Evolutionary conservation across 2,797 vertebrate genomes (phyloP).

Genomic region (Amblyraja radiata): DNA sequence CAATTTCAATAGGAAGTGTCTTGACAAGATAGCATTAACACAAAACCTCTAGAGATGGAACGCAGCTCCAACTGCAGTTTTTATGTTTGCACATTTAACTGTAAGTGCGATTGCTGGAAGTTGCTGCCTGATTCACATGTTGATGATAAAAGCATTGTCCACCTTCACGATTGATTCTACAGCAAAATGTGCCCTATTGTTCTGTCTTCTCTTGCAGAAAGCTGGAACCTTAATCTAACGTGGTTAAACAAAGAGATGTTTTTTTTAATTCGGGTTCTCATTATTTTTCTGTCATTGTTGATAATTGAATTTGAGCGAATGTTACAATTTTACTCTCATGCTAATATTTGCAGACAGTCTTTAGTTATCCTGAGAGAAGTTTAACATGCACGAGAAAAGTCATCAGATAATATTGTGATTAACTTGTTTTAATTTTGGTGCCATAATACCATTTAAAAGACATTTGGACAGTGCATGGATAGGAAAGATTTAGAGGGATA

Average conservation of each 20-base stretch:
- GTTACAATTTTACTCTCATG: no score
- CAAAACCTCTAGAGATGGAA: background rate
- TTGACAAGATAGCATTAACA: background rate
- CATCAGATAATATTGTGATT: no score
- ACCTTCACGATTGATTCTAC: background rate
- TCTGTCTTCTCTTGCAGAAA: background rate
- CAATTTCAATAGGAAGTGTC: background rate
- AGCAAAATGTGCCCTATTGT: background rate
- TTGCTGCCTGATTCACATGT: background rate
- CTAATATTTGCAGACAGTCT: no score
- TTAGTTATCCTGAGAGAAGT: no score
- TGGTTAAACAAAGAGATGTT: background rate
- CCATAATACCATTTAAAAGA: background rate
- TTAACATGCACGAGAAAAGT: no score
- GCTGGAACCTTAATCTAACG: conserved; percentile 8
- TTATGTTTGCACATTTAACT: background rate
- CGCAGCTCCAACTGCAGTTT: background rate
- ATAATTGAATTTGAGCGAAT: no score
- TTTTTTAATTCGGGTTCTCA: conserved; percentile 16
- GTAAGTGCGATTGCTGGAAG: background rate
- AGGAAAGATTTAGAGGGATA: no score
- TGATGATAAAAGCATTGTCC: background rate
- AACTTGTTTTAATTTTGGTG: no score
- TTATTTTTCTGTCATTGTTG: conserved; percentile 2
- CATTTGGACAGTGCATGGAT: no score